Base-by-base conservation (phyloP, 1,140 invertebrate species). In the Oncopodura yosiiana region DNA sequence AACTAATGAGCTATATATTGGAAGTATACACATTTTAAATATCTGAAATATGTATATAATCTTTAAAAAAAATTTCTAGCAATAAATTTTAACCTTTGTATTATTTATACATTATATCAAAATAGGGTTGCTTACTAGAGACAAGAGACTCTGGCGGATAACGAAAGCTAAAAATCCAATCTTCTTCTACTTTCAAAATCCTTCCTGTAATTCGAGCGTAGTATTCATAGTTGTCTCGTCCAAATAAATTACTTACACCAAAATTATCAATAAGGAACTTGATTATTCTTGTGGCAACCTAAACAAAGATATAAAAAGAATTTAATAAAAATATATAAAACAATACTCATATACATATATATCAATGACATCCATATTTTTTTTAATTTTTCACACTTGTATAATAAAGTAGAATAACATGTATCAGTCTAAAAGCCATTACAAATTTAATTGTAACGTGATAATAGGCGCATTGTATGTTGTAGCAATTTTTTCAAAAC, bases 261-360 rank as follows among this genome's bases (percentile, higher is more conserved):
- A 97, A 98, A 71, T 95, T 90, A 71, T 96, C 91, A 66, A 98
- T 96, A 66, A 93, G 81, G 72, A 86, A 90, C 69, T 94, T 89
- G 81, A 95, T 94, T 38, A 94, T 87, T 63, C 86, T 81, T 14
- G 90, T 93, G 49, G 91, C 87, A 67, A 90, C 83, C 88, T 92
- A 69, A 42, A 57, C 26, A 26, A 48, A 44, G n/a, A 39, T 11
- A 18, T 24, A 56, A 43, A 12, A 56, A 18, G 30, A 24, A 36
- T 2, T 16, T 11, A 8, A 30, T 43, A 12, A 11, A 19, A 19
- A 11, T 48, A 41, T 41, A 8, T 41, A 6, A 41, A 41, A 41
- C 6, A 41, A 41, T 41, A 21, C 16, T 16, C 16, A 41, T 9
- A 21, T 8, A 16, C 6, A 8, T 16, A 21, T 18, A 9, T 9